These are phyloP conservation scores for Amblyopsis rosae DNA, from an alignment of 2,113 vertebrate genomes.

Conservation along the genomic window DNA sequence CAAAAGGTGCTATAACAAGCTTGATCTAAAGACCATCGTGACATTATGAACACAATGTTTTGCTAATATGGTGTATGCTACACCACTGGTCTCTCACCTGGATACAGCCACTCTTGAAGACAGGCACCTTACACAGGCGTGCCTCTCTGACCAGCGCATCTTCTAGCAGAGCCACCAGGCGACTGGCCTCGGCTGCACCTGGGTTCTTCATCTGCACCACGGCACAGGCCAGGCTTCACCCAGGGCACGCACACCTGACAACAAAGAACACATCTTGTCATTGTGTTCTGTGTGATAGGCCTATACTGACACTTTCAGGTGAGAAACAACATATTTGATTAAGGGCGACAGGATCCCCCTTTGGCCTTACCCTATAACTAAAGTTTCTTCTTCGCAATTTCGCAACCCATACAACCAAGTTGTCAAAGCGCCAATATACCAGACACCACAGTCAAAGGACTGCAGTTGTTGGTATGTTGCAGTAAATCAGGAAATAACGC, in stretches of 20 bases:
- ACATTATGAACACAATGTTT: not conserved
- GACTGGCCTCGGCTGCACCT: conserved; percentile 46
- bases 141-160: conserved; percentile 71
- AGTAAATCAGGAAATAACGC: conserved; percentile 40
- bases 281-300: too few species aligned
- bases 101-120: conserved; percentile 70
- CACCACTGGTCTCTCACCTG: conserved; percentile 63
- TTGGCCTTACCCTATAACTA: too few species aligned
- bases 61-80: not conserved
- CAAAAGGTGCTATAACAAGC: not conserved
- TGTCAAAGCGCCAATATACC: not conserved
- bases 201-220: conserved; percentile 70
- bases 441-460: not conserved
- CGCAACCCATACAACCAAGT: not conserved
- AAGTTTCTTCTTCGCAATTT: not conserved
- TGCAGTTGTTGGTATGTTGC: not conserved
- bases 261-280: not conserved
- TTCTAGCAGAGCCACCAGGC: conserved; percentile 67
- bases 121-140: conserved; percentile 76
- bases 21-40: not conserved
- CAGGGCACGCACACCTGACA: conserved; percentile 61
- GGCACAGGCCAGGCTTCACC: conserved; percentile 63
- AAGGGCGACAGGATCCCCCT: too few species aligned
- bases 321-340: too few species aligned
- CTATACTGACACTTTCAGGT: too few species aligned